Percentiles rank a stretch among this genome's conserved stretches.
Conservation (phyloP, 2,797 vertebrate genomes). For the Prunella strophiata region DNA sequence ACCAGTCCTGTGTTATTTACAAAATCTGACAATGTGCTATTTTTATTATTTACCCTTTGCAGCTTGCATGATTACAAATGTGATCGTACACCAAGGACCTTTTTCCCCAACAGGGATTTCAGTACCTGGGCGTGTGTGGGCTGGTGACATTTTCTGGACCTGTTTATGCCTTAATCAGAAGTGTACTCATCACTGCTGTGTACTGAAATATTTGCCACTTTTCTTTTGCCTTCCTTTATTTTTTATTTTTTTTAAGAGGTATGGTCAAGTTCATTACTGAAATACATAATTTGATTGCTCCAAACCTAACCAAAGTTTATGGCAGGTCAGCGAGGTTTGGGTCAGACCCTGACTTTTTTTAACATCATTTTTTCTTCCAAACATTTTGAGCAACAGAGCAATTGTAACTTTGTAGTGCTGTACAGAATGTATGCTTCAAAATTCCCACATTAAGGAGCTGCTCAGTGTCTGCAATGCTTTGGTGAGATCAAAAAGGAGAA, state of each 20-base stretch:
- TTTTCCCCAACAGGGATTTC: not conserved
- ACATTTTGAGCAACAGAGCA: not conserved
- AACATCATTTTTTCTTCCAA: not conserved
- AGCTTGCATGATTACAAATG: not conserved
- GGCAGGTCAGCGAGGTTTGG: not conserved
- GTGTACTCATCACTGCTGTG: not conserved
- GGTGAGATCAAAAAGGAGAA: not conserved
- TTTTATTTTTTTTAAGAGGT: not conserved
- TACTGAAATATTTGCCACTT: not conserved
- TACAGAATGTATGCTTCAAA: not conserved
- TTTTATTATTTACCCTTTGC: slow-evolving; percentile 1
- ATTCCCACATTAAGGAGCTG: not conserved
- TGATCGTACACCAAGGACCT: not conserved
- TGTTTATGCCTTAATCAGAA: not conserved
- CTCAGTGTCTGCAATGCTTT: not conserved
- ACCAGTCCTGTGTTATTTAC: not conserved
- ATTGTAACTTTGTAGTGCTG: not conserved
- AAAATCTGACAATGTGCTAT: not conserved
- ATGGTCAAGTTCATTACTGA: not conserved
- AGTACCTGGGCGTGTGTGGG: not conserved
- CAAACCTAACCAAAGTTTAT: not conserved
- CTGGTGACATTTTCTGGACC: slow-evolving; percentile 30
- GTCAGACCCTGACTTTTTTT: not conserved
- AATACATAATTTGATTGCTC: not conserved
- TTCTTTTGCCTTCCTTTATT: too few relatives aligned